Evolutionary conservation across 2,797 vertebrate species (phyloP).

Genomic region (Diplodus puntazzo): DNA sequence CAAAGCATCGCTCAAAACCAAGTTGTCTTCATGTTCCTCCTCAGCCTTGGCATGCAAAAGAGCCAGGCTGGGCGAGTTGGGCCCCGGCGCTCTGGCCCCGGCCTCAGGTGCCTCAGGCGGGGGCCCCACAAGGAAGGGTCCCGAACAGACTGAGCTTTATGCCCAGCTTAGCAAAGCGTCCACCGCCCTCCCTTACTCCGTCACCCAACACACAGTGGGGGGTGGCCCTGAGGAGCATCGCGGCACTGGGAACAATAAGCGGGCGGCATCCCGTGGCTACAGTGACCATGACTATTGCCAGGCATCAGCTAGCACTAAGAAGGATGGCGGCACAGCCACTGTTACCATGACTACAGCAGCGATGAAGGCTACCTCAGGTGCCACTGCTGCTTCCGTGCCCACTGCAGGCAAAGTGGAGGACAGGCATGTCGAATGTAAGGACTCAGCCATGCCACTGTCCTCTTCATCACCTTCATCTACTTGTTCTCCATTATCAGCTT

Average conservation of each 20-base stretch:
- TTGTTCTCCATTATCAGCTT: slow-evolving; percentile 74
- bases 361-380: slow-evolving; percentile 89
- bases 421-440: slow-evolving; percentile 91
- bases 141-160: slow-evolving; percentile 96
- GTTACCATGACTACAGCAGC: slow-evolving; percentile 92
- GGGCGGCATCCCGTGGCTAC: slow-evolving; percentile 90
- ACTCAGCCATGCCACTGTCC: slow-evolving; percentile 86
- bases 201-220: slow-evolving; percentile 58
- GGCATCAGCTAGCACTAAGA: slow-evolving; percentile 91
- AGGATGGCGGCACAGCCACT: slow-evolving; percentile 86
- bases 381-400: slow-evolving; percentile 68
- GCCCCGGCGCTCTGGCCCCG: slow-evolving; percentile 82
- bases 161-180: slow-evolving; percentile 94
- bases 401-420: slow-evolving; percentile 88
- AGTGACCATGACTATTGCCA: slow-evolving; percentile 99
- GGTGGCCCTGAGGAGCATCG: slow-evolving; percentile 90
- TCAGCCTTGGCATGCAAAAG: slow-evolving; percentile 92
- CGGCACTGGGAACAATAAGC: slow-evolving; percentile 86
- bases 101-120: slow-evolving; percentile 85
- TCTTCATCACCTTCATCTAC: slow-evolving; percentile 81
- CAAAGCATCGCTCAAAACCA: slow-evolving; percentile 96
- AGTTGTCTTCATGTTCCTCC: slow-evolving; percentile 95
- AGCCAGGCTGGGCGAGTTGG: slow-evolving; percentile 91
- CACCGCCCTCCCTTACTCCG: slow-evolving; percentile 84
- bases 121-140: slow-evolving; percentile 90